These are phyloP conservation scores for Drosophila falleni DNA, from an alignment of 2,888 invertebrate genomes.

Conservation along the genomic window DNA sequence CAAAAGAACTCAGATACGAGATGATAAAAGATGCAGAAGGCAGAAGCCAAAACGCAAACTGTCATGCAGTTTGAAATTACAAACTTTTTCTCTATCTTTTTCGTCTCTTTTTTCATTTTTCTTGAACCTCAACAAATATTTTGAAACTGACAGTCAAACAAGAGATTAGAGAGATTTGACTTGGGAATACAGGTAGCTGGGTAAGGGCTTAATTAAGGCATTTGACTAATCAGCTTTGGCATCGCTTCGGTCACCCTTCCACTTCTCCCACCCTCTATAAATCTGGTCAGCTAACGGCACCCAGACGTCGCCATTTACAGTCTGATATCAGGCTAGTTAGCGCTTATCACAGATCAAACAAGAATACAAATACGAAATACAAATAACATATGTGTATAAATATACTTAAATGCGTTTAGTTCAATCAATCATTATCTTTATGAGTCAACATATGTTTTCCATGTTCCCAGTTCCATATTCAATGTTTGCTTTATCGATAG, in stretches of 20 bases:
- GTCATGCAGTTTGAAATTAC: constrained; percentile 76
- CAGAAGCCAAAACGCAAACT: constrained; percentile 72
- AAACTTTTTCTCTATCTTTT: constrained; percentile 46
- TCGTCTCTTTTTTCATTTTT: not conserved
- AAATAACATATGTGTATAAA: constrained; percentile 62
- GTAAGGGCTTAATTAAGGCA: constrained; percentile 66
- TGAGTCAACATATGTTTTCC: constrained; percentile 68
- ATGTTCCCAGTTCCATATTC: constrained; percentile 23
- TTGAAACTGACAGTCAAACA: constrained; percentile 33
- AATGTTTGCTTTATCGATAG: constrained; percentile 32
- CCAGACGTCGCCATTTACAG: constrained; percentile 53
- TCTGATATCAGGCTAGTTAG: constrained; percentile 58
- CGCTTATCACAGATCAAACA: constrained; percentile 73
- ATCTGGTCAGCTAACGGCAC: constrained; percentile 13
- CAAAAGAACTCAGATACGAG: constrained; percentile 19
- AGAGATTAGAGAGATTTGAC: constrained; percentile 31
- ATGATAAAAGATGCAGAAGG: constrained; percentile 33
- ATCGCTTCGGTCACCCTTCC: constrained; percentile 37
- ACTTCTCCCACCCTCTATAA: not conserved
- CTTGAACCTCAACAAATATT: constrained; percentile 34
- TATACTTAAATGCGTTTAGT: constrained; percentile 42
- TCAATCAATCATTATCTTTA: constrained; percentile 78
- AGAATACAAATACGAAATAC: constrained; percentile 23
- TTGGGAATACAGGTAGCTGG: constrained; percentile 63
- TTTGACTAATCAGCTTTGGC: constrained; percentile 68